phyloP scores from a whole-genome alignment of 2,113 vertebrate genomes.

The Centropus unirufus region DNA sequence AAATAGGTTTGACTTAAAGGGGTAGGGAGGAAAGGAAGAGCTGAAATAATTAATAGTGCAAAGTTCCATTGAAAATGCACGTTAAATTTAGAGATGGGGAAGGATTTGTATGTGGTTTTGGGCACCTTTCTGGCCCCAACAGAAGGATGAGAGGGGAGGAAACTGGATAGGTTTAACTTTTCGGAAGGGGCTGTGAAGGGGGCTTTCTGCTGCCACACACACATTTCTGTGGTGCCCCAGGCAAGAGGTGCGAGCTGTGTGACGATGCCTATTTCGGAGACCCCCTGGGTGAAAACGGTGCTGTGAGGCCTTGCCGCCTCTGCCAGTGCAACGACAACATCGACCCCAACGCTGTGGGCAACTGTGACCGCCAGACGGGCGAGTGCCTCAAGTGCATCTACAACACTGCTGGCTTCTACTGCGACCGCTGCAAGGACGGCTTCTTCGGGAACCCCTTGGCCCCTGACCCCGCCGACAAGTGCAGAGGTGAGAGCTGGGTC shows the following conservation, averaged over 20 bases:
- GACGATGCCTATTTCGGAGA: conserved; percentile 96
- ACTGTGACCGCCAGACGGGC: conserved; percentile 85
- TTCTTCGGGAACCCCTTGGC: conserved; percentile 88
- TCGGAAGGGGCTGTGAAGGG: not conserved
- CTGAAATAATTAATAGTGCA: not conserved
- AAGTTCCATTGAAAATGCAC: not conserved
- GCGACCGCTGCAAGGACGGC: conserved; percentile 88
- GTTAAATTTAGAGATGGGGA: not conserved
- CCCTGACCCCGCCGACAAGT: conserved; percentile 79
- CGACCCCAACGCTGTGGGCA: conserved; percentile 87
- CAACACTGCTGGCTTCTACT: conserved; percentile 88
- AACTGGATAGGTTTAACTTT: not conserved
- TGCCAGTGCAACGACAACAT: conserved; percentile 96
- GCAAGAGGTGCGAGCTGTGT: conserved; percentile 94
- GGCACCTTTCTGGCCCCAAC: not conserved
- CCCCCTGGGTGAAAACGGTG: conserved; percentile 81
- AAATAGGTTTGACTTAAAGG: not conserved
- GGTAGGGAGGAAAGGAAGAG: not conserved
- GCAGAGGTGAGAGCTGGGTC: conserved; percentile 78
- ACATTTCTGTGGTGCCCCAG: conserved; percentile 53
- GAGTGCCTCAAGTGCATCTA: conserved; percentile 92
- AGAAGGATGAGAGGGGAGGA: not conserved
- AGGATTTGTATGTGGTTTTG: accelerated
- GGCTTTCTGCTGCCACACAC: not conserved
- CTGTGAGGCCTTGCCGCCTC: conserved; percentile 80